A percentile compares a stretch with the other conserved stretches of the same genome.
Conservation (phyloP, 1,140 invertebrate genomes). For the Orius laevigatus region DNA sequence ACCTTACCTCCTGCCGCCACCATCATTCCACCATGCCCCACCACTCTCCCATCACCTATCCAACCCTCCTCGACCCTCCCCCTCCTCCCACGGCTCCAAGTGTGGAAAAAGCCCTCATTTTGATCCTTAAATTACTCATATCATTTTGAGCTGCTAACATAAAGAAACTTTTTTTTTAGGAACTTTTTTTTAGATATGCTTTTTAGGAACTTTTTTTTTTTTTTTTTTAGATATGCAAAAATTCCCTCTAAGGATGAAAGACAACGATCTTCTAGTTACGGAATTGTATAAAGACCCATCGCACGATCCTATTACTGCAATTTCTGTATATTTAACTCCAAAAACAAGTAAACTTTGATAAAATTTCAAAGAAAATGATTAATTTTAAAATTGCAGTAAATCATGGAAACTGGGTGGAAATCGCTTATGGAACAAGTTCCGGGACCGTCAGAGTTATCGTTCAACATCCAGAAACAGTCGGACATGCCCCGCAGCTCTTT, state of each 20-base stretch:
- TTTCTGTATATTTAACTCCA: conserved; percentile 93
- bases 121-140: too few species aligned
- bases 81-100: too few species aligned
- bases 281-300: conserved; percentile 90
- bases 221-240: conserved; percentile 88
- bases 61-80: too few species aligned
- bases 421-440: conserved; percentile 92
- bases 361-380: conserved; percentile 1
- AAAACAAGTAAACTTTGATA: conserved; percentile 71
- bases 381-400: conserved; percentile 9
- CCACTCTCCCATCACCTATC: too few species aligned
- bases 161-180: too few species aligned
- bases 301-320: conserved; percentile 91
- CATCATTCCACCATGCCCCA: too few species aligned
- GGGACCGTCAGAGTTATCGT: conserved; percentile 93
- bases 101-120: too few species aligned
- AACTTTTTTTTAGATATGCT: neutral
- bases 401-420: conserved; percentile 96
- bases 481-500: conserved; percentile 91
- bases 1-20: too few species aligned
- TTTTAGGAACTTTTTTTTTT: neutral
- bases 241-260: conserved; percentile 95
- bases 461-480: conserved; percentile 95
- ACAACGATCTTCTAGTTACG: conserved; percentile 93
- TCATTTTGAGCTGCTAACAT: too few species aligned